Conservation (phyloP, 2,797 vertebrate species). For the Acestrorhynchus altus region DNA sequence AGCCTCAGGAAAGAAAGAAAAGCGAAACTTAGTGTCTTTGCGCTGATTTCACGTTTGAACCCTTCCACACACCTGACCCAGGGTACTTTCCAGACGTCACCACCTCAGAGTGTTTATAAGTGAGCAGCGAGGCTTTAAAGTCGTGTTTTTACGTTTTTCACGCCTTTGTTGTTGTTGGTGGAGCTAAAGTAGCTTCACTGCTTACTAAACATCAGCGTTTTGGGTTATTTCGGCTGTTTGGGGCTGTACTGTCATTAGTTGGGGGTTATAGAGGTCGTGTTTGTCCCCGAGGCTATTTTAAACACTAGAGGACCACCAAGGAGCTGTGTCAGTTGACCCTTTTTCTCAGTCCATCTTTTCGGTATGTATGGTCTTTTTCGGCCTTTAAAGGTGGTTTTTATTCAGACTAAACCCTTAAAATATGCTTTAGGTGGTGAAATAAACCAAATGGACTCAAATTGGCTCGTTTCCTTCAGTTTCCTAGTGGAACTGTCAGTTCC, state of each 20-base stretch:
- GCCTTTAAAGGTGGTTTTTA: neutral
- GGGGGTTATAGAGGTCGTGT: no score
- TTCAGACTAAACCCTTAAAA: neutral
- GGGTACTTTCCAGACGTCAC: neutral
- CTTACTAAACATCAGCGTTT: no score
- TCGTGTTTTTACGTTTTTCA: no score
- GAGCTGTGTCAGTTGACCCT: neutral
- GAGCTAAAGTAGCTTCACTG: no score
- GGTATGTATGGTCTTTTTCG: neutral
- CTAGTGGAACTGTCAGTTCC: no score
- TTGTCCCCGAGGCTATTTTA: no score
- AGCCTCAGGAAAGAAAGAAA: slow-evolving; percentile 64
- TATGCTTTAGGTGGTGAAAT: neutral
- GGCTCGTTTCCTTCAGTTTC: no score
- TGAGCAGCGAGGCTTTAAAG: neutral
- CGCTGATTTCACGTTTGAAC: neutral
- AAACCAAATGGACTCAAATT: no score
- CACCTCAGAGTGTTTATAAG: neutral
- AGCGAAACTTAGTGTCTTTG: slow-evolving; percentile 68
- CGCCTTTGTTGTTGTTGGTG: no score
- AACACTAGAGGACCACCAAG: no score
- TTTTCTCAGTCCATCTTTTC: neutral
- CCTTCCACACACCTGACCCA: neutral
- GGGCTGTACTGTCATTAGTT: no score
- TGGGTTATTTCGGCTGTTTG: no score